Conservation (phyloP, 2,797 vertebrate genomes). For the Neosilurus mollespiculum region DNA sequence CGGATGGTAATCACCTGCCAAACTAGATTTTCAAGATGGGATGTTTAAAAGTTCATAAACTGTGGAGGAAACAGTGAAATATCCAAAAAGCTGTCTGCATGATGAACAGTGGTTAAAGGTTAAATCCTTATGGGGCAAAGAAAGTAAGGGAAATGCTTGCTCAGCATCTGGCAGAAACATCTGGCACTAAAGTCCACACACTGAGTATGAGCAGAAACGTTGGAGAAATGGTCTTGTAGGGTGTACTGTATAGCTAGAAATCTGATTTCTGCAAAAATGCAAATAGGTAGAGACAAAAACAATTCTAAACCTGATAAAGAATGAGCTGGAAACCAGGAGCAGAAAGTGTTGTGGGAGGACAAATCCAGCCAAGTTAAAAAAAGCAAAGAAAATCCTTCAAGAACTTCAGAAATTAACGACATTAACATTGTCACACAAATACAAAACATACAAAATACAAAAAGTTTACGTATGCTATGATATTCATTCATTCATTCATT, state of each 20-base stretch:
- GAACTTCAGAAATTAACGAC: background rate
- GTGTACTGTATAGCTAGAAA: background rate
- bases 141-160: constrained; percentile 22
- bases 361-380: background rate
- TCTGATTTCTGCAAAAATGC: background rate
- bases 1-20: background rate
- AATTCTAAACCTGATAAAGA: background rate
- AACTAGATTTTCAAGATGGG: constrained; percentile 6
- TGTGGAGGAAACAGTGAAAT: constrained; percentile 1
- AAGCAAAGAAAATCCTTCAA: background rate
- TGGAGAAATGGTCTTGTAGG: background rate
- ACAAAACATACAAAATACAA: background rate
- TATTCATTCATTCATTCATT: no score
- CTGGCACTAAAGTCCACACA: constrained; percentile 13
- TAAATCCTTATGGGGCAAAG: constrained; percentile 22
- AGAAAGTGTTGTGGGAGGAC: background rate
- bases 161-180: constrained; percentile 27
- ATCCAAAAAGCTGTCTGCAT: constrained; percentile 22
- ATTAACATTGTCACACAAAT: background rate
- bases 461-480: no score
- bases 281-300: background rate
- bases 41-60: constrained; percentile 27
- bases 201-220: background rate
- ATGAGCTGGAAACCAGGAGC: background rate
- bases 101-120: constrained; percentile 27